Base-by-base conservation (phyloP, 2,888 invertebrate genomes). In the Acleris sparsana region DNA sequence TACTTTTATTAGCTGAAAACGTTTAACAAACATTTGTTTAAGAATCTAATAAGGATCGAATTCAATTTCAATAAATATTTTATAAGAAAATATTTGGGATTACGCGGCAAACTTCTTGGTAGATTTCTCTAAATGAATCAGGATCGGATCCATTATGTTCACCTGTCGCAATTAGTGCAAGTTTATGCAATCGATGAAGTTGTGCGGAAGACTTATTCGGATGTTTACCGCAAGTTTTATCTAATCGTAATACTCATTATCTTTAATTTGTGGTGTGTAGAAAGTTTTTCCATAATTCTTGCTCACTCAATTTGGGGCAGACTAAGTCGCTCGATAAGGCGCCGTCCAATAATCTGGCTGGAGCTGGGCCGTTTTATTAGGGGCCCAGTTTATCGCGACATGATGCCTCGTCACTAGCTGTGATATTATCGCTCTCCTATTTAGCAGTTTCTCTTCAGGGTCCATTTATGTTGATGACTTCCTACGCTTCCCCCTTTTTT, bases 1-100 rank as follows among this genome's bases (percentile, higher is more conserved):
- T 87, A 88, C 88, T 88, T 90, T 91, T 92, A 92, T 91, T 91
- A 90, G 89, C 89, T 87, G 77, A 87, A 89, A 90, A 83, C 88
- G 85, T 85, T 91, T 88, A 89, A 88, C 88, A 90, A 90, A 91
- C 90, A 91, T 91, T 89, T 88, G 85, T 86, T 88, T 82, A 75
- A 75, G 77, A 84, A 87, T 88, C 82, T 83, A 86, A 89, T 90
- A 88, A 85, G 79, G 81, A 82, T 85, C 82, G 78, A 79, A 85
- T 85, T 84, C 79, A 75, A 80, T 83, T 85, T 83, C 75, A 74
- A 82, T 82, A 80, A 80, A 82, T 73, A 73, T 69, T 63, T 44
- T 58, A 74, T 68, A 62, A 63, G 63, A 25, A 39, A 44, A 25
- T 55, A 46, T 46, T 46, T 1, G 1, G 2, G 44, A 11, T 22